Percentiles rank a stretch among this genome's conserved stretches.
Conservation (phyloP, 2,888 invertebrate genomes). For the Heliconius aoede region DNA sequence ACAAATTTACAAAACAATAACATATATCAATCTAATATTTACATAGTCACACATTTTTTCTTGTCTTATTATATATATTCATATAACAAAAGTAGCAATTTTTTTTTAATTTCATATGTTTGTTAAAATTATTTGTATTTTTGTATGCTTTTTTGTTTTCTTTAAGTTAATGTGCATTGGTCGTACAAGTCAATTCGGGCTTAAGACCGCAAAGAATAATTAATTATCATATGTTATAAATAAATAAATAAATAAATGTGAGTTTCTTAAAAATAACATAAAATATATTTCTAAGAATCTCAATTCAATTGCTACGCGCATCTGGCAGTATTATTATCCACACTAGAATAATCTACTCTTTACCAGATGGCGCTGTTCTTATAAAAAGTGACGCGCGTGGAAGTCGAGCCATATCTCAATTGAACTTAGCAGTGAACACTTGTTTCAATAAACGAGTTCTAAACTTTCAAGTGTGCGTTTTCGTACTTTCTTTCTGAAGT, state of each 20-base stretch:
- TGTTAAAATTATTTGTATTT: too few species aligned
- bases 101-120: too few species aligned
- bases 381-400: constrained; percentile 54
- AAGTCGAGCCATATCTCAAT: constrained; percentile 47
- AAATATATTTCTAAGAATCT: not conserved
- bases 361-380: constrained; percentile 63
- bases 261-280: not conserved
- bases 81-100: too few species aligned
- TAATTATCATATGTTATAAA: too few species aligned
- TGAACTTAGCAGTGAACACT: constrained; percentile 47
- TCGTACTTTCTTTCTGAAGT: constrained; percentile 20
- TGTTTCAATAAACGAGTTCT: not conserved
- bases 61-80: too few species aligned
- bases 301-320: not conserved
- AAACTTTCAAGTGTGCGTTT: constrained; percentile 33
- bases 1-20: too few species aligned
- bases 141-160: too few species aligned
- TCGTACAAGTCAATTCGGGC: too few species aligned
- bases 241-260: too few species aligned
- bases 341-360: constrained; percentile 59
- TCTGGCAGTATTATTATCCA: constrained; percentile 29
- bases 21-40: not conserved
- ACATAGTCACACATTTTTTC: too few species aligned
- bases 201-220: too few species aligned
- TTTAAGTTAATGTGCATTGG: too few species aligned